Conservation (phyloP, 2,888 invertebrate species). For the Sphecodes monilicornis region DNA sequence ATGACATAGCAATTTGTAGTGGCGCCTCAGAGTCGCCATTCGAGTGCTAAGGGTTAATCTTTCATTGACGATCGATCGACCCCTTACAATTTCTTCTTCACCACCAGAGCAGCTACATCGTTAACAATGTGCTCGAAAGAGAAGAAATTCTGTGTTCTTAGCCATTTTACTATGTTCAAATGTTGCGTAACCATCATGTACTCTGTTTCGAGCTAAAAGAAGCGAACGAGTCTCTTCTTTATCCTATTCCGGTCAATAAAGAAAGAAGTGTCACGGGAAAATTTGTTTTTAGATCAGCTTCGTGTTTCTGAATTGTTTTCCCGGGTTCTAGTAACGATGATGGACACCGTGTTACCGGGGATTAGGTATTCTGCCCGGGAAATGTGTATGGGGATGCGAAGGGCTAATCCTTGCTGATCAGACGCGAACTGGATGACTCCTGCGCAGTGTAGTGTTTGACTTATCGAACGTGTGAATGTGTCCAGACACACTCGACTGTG, state of each 20-base stretch:
- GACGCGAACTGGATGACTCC: slow-evolving; percentile 5
- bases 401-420: background rate
- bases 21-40: too few species aligned
- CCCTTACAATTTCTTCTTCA: background rate
- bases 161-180: background rate
- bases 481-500: background rate
- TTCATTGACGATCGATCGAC: background rate
- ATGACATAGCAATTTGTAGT: too few species aligned
- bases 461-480: slow-evolving; percentile 1
- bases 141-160: background rate
- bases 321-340: background rate
- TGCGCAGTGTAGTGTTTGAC: slow-evolving; percentile 11
- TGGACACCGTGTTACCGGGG: background rate
- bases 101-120: background rate
- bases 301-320: background rate
- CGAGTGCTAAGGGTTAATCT: too few species aligned
- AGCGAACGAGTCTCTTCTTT: too few species aligned
- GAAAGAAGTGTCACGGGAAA: too few species aligned
- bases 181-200: background rate
- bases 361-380: background rate
- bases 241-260: too few species aligned
- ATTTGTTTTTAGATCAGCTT: background rate
- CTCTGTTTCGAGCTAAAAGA: background rate
- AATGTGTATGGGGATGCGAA: background rate
- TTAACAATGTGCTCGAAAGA: background rate